Conservation (phyloP, 2,113 vertebrate genomes). For the Arizona elegans region DNA sequence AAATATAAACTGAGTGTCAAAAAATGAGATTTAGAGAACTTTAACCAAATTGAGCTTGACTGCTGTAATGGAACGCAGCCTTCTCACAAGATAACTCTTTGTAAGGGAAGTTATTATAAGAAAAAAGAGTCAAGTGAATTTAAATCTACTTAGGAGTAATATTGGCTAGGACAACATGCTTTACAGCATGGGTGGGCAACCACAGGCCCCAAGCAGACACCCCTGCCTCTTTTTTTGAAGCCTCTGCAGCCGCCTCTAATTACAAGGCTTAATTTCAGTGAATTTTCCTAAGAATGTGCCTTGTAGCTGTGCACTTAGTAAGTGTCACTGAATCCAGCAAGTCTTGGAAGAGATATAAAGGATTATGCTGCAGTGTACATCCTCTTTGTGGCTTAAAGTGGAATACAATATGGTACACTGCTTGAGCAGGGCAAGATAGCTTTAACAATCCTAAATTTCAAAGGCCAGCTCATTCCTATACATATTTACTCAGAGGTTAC, state of each 20-base stretch:
- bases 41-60: constrained; percentile 49
- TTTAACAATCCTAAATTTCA: constrained; percentile 55
- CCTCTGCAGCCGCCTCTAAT: not conserved
- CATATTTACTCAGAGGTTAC: not conserved
- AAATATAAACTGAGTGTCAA: constrained; percentile 52
- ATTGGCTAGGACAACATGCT: not conserved
- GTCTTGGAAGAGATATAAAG: not conserved
- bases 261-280: not conserved
- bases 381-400: constrained; percentile 60
- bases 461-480: constrained; percentile 24
- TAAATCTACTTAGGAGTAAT: not conserved
- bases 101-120: constrained; percentile 6
- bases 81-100: constrained; percentile 38
- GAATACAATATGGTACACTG: constrained; percentile 49
- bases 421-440: constrained; percentile 57
- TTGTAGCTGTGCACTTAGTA: not conserved
- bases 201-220: not conserved
- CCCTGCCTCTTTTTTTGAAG: not conserved
- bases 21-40: constrained; percentile 72
- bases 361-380: not conserved
- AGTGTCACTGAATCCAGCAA: not conserved
- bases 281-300: not conserved
- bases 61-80: constrained; percentile 55
- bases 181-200: not conserved
- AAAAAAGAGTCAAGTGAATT: not conserved